Base-by-base conservation (phyloP, 2,797 vertebrate species). In the Sylvia borin region DNA sequence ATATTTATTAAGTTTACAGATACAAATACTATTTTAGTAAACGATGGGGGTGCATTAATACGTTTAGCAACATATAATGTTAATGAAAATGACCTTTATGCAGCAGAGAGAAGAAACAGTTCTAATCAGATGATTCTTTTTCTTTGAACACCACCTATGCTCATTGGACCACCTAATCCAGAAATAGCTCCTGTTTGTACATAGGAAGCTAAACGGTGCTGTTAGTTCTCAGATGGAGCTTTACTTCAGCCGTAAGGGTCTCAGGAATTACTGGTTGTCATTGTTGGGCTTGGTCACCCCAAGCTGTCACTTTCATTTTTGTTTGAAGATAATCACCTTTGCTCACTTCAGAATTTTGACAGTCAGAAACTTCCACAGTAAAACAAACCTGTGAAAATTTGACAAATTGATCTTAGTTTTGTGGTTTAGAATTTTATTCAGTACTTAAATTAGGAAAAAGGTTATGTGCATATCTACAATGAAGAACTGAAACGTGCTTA, bases 391-490 rank as follows among this genome's bases (percentile, higher is more conserved):
- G 0, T 57, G 32, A 24, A 93, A 80, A 61, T 18, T 75, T 45
- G 38, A 48, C 54, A 58, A 31, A 24, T 3, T 58, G 6, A 36
- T 73, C 11, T 12, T 87, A 27, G 10, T 78, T 78, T 64, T 61
- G 5, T 58, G 13, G 42, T 47, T 73, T 57, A 26, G 38, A 36
- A 32, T 57, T 94, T 60, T 71, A 40, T 50, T 57, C 8, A 14
- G 9, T 54, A 57, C 13, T 5, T 43, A 57, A 71, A 50, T 34
- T 40, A 64, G 42, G 54, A 55, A 85, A 72, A 92, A 48, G 45
- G 50, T 2, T 83, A 7, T 10, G 1, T 60, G 9, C 3, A 1
- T 62, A 27, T 74, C 18, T 78, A 8, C 3, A 6, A 0, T 43
- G 42, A 66, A 57, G 27, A 45, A 36, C 17, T 47, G 14, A 16